These are phyloP conservation scores for Anoplophora glabripennis DNA, from an alignment of 1,140 invertebrate species.

Conservation along the genomic window DNA sequence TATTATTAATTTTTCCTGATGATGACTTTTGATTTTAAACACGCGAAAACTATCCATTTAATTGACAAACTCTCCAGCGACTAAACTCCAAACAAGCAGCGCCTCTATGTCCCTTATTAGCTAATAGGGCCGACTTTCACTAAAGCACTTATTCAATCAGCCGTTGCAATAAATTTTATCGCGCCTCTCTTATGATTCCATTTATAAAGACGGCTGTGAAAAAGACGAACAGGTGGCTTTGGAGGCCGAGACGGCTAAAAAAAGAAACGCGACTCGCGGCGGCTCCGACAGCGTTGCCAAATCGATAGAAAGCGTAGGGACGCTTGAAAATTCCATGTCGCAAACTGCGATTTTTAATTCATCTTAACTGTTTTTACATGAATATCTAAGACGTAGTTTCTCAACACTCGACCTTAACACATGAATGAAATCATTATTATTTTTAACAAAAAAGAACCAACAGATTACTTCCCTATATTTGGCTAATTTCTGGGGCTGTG, in stretches of 20 bases:
- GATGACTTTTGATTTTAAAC: too few species aligned
- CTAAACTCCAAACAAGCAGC: too few species aligned
- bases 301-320: slow-evolving; percentile 4
- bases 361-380: too few species aligned
- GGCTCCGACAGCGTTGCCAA: not conserved
- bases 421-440: too few species aligned
- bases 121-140: slow-evolving; percentile 15
- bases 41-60: too few species aligned
- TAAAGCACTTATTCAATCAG: slow-evolving; percentile 11
- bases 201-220: slow-evolving; percentile 16
- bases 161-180: slow-evolving; percentile 6
- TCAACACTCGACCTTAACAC: too few species aligned
- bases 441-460: too few species aligned
- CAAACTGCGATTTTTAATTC: too few species aligned
- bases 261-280: slow-evolving; percentile 2
- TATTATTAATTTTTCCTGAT: too few species aligned
- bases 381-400: too few species aligned
- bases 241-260: not conserved
- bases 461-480: too few species aligned
- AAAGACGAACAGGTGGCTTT: slow-evolving; percentile 25
- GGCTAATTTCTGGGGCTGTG: not conserved
- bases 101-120: not conserved
- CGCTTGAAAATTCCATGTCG: slow-evolving; percentile 11
- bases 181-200: slow-evolving; percentile 16
- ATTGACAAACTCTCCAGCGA: too few species aligned